Percentiles rank a stretch among this genome's conserved stretches.
These are phyloP conservation scores for Euphonia xanthogaster DNA, from an alignment of 2,797 vertebrate genomes.

Conservation along the genomic window DNA sequence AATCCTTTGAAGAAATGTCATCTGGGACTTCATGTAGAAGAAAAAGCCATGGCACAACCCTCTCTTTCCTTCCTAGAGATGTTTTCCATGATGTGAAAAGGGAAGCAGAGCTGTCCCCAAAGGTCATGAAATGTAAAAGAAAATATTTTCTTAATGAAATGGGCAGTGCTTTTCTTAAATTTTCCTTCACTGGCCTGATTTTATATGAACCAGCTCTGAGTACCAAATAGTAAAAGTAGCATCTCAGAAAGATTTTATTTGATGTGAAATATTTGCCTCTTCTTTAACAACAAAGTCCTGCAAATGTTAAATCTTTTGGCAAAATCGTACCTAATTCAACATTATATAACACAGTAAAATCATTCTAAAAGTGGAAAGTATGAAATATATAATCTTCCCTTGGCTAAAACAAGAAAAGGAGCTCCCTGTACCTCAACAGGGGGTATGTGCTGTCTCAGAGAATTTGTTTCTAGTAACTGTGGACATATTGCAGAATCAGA, in stretches of 20 bases:
- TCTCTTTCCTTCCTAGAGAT: not conserved
- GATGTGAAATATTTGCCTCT: not conserved
- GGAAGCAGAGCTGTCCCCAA: not conserved
- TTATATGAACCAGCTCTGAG: not conserved
- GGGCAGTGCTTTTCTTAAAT: not conserved
- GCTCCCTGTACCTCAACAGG: not conserved
- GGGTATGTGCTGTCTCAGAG: not conserved
- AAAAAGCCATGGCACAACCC: not conserved
- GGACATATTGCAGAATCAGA: not conserved
- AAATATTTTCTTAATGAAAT: constrained; percentile 7
- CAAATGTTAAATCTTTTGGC: not conserved
- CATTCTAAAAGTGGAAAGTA: not conserved
- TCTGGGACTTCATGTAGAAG: not conserved
- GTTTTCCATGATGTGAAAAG: not conserved
- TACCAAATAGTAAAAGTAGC: not conserved
- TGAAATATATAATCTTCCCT: not conserved
- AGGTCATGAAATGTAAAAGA: not conserved
- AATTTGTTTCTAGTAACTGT: not conserved
- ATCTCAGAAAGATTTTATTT: not conserved
- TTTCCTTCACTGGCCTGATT: not conserved
- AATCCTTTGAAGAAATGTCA: not conserved
- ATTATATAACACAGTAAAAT: not conserved
- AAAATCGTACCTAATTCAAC: not conserved
- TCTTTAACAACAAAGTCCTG: not conserved
- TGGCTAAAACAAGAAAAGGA: not conserved